Conservation (phyloP, 2,797 vertebrate genomes). For the Protosalanx chinensis region DNA sequence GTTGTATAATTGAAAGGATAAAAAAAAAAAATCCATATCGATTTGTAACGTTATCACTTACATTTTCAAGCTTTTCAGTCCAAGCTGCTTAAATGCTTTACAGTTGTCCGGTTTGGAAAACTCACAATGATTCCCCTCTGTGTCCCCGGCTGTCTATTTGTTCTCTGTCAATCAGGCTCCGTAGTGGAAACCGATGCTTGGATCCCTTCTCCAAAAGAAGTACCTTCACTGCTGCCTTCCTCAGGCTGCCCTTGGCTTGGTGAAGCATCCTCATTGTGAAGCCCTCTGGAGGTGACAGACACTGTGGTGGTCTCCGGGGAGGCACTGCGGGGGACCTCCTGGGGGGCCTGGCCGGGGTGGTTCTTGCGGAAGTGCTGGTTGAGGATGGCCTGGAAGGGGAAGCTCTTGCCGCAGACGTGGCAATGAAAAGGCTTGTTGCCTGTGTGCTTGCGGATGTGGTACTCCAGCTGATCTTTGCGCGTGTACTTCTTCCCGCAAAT, state of each 20-base stretch:
- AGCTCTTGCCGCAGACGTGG: conserved; percentile 96
- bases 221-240: conserved; percentile 64
- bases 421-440: conserved; percentile 99
- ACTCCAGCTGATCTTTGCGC: conserved; percentile 98
- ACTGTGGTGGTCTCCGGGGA: conserved; percentile 90
- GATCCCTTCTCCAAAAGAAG: conserved; percentile 76
- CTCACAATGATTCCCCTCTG: background rate
- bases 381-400: conserved; percentile 98
- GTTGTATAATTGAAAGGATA: conserved; percentile 31
- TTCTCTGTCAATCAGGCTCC: conserved; percentile 83
- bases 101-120: background rate
- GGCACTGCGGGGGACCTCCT: conserved; percentile 90
- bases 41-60: background rate
- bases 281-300: conserved; percentile 83
- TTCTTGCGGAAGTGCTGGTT: conserved; percentile 99
- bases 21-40: conserved; percentile 8
- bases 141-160: conserved; percentile 11
- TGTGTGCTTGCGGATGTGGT: conserved; percentile 98
- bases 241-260: conserved; percentile 85
- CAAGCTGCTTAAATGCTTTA: background rate
- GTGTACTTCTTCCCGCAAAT: conserved; percentile 99
- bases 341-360: conserved; percentile 89
- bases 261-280: conserved; percentile 85
- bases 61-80: background rate
- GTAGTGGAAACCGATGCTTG: conserved; percentile 95